Evolutionary conservation across 1,140 invertebrate genomes (phyloP).

Genomic region (Trinorchestia longiramus): DNA sequence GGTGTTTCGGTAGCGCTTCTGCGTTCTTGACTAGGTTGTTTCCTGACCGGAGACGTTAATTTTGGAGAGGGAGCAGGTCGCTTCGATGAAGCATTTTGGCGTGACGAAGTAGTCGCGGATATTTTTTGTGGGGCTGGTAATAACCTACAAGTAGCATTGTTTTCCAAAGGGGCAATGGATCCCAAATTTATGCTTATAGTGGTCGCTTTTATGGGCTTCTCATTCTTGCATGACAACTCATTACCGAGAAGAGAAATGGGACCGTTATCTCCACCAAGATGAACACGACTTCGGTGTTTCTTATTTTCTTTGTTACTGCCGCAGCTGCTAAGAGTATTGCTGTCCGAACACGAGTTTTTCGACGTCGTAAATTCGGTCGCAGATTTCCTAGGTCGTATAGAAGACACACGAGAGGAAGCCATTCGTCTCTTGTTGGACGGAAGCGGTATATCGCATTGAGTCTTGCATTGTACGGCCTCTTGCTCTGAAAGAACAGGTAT

Average conservation of each 20-base stretch:
- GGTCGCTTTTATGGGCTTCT: slow-evolving; percentile 38
- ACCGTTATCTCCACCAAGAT: slow-evolving; percentile 24
- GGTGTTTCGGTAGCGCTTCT: not conserved
- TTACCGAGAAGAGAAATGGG: not conserved
- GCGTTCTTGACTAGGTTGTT: slow-evolving; percentile 28
- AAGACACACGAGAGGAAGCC: slow-evolving; percentile 28
- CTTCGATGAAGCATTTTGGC: not conserved
- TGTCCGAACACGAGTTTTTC: not conserved
- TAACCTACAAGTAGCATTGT: not conserved
- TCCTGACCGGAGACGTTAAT: not conserved
- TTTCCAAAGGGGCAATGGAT: not conserved
- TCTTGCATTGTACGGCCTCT: not conserved
- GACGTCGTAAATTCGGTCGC: not conserved
- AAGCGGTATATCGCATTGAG: not conserved
- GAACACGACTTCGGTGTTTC: slow-evolving; percentile 46
- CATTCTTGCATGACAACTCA: not conserved
- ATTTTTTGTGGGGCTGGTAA: not conserved
- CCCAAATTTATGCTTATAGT: slow-evolving; percentile 56
- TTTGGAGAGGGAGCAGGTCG: slow-evolving; percentile 17
- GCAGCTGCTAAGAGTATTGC: slow-evolving; percentile 27
- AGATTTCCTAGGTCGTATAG: not conserved
- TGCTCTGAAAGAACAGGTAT: not conserved
- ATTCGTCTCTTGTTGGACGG: slow-evolving; percentile 27
- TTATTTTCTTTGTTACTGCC: slow-evolving; percentile 58
- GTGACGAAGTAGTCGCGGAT: not conserved